Conservation (phyloP, 92 coral and sea anemone genomes). For the Palythoa grandis region DNA sequence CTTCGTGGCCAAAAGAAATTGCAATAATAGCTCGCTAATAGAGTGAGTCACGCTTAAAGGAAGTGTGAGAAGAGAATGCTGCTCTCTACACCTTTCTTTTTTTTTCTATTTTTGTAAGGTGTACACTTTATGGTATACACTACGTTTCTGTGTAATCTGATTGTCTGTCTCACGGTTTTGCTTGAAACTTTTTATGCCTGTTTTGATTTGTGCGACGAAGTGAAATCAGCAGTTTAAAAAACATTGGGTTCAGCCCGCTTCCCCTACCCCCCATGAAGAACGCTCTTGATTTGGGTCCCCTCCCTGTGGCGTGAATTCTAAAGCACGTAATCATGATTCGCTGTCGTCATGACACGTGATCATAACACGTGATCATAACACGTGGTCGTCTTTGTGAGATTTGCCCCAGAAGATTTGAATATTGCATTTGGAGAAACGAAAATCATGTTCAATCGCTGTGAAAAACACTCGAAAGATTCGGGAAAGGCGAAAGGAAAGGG, state of each 20-base stretch:
- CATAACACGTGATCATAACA: neutral
- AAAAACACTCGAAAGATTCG: constrained; percentile 22
- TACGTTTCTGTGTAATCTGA: constrained; percentile 19
- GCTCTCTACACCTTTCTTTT: constrained; percentile 30
- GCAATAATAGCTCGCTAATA: constrained; percentile 21
- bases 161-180: constrained; percentile 3
- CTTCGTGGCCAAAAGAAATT: constrained; percentile 17
- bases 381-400: constrained; percentile 15
- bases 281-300: too few relatives aligned
- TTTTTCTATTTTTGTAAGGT: constrained; percentile 26
- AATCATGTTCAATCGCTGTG: constrained; percentile 15
- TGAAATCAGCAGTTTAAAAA: neutral
- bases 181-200: constrained; percentile 12
- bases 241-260: constrained; percentile 8
- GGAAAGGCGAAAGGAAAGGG: constrained; percentile 25
- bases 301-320: constrained; percentile 24
- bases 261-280: neutral
- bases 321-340: neutral
- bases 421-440: constrained; percentile 24
- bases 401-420: constrained; percentile 17
- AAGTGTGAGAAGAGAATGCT: constrained; percentile 2
- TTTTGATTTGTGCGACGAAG: constrained; percentile 19
- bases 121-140: constrained; percentile 24
- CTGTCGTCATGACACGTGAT: neutral
- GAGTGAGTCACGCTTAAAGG: constrained; percentile 3